These are phyloP conservation scores for Sebastes ruberrimus DNA, from an alignment of 2,797 vertebrate genomes.

Conservation along the genomic window DNA sequence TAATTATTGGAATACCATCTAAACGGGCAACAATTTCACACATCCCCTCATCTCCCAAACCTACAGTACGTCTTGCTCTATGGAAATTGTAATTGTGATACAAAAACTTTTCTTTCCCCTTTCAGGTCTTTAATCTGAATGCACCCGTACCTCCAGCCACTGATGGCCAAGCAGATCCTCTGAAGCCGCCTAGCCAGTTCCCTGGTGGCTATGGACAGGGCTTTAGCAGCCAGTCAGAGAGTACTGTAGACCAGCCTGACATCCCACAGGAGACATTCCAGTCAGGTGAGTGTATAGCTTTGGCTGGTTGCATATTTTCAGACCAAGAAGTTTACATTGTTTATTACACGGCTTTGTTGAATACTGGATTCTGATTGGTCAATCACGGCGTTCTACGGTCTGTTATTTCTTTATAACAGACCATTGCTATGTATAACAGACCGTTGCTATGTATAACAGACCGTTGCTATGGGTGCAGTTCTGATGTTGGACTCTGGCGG, in stretches of 20 bases:
- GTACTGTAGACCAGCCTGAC: conserved; percentile 91
- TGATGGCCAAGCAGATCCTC: conserved; percentile 86
- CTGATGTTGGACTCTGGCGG: too few relatives aligned
- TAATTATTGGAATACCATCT: not conserved
- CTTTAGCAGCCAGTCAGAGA: conserved; percentile 89
- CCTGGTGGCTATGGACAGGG: conserved; percentile 90
- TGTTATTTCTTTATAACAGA: too few relatives aligned
- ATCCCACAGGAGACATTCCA: conserved; percentile 94
- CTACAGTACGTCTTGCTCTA: not conserved
- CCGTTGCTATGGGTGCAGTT: too few relatives aligned
- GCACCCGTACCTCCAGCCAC: conserved; percentile 93
- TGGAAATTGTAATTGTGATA: not conserved
- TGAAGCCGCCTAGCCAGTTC: conserved; percentile 92
- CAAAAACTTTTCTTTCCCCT: not conserved
- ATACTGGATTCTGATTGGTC: too few relatives aligned
- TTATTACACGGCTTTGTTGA: too few relatives aligned
- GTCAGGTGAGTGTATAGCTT: conserved; percentile 83
- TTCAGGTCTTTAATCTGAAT: conserved; percentile 97
- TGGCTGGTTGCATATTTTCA: not conserved
- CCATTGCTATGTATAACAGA: too few relatives aligned
- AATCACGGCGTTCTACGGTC: too few relatives aligned
- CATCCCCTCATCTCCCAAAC: not conserved
- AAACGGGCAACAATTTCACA: not conserved
- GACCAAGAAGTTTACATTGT: not conserved
- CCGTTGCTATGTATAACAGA: too few relatives aligned